These are phyloP conservation scores for Mohoua ochrocephala DNA, from an alignment of 2,113 vertebrate genomes.

Conservation along the genomic window DNA sequence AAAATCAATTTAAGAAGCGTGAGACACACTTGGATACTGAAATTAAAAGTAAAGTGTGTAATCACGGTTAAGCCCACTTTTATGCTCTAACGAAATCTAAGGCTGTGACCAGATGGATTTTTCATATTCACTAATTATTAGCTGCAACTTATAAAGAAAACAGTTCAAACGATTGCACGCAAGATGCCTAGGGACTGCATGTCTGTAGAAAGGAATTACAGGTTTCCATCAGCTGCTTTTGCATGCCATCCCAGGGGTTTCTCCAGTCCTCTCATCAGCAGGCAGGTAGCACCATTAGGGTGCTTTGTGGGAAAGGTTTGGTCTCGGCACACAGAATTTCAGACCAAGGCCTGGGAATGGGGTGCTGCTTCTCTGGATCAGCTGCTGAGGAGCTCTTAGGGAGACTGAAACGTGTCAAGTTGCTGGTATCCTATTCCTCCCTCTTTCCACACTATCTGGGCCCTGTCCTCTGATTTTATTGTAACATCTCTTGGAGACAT, in stretches of 20 bases:
- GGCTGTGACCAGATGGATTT: background rate
- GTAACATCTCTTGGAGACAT: background rate
- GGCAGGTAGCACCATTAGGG: background rate
- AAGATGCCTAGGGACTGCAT: background rate
- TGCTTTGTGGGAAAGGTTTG: background rate
- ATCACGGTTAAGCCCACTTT: background rate
- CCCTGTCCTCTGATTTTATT: background rate
- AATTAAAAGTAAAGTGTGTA: background rate
- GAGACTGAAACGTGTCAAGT: fast-evolving
- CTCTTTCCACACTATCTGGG: background rate
- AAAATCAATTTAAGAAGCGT: background rate
- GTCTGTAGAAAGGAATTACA: background rate
- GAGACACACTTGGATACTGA: fast-evolving
- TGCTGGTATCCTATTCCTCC: background rate
- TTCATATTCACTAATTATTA: background rate
- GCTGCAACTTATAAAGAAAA: background rate
- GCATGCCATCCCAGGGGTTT: background rate
- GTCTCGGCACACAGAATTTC: background rate
- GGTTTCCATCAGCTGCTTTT: background rate
- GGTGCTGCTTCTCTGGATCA: background rate
- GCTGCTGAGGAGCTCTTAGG: background rate
- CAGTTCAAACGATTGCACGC: background rate
- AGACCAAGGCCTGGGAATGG: background rate
- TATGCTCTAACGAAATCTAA: background rate
- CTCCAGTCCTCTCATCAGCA: background rate